Evolutionary conservation across 2,888 invertebrate genomes (phyloP).

Genomic region (Pammene aurita): DNA sequence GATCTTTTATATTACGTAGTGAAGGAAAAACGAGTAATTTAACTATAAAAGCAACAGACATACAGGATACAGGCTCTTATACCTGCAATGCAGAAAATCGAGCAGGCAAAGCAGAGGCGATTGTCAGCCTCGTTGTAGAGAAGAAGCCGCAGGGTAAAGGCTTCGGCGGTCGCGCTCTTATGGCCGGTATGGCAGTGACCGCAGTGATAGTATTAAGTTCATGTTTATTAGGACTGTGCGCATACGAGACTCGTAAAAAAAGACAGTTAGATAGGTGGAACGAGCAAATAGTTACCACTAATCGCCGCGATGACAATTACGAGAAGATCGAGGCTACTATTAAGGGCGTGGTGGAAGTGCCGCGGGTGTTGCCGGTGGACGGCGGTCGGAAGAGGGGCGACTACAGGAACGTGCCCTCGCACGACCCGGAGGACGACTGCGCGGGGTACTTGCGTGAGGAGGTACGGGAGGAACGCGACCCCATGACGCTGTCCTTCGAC

Average conservation of each 20-base stretch:
- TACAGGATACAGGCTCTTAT: slow-evolving; percentile 90
- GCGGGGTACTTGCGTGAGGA: slow-evolving; percentile 70
- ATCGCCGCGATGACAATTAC: slow-evolving; percentile 85
- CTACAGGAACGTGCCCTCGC: slow-evolving; percentile 88
- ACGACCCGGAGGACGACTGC: slow-evolving; percentile 86
- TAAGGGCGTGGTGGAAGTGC: slow-evolving; percentile 68
- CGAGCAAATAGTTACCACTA: slow-evolving; percentile 77
- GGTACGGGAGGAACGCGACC: slow-evolving; percentile 57
- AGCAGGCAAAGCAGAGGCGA: slow-evolving; percentile 89
- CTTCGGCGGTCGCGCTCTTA: slow-evolving; percentile 83
- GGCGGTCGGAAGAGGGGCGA: slow-evolving; percentile 85
- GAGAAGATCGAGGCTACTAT: slow-evolving; percentile 91
- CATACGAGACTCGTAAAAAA: slow-evolving; percentile 85
- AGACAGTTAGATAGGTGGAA: slow-evolving; percentile 81
- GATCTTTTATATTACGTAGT: slow-evolving; percentile 86
- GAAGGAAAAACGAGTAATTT: slow-evolving; percentile 88
- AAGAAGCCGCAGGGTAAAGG: slow-evolving; percentile 85
- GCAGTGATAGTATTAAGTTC: slow-evolving; percentile 86
- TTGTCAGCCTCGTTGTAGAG: slow-evolving; percentile 88
- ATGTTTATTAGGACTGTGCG: slow-evolving; percentile 86
- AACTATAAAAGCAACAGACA: slow-evolving; percentile 87
- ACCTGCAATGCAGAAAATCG: slow-evolving; percentile 91
- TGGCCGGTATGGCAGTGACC: slow-evolving; percentile 88
- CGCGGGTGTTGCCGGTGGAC: slow-evolving; percentile 65
- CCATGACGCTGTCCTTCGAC: slow-evolving; percentile 63